Conservation (phyloP, 2,113 vertebrate genomes). For the Ammospiza caudacuta region DNA sequence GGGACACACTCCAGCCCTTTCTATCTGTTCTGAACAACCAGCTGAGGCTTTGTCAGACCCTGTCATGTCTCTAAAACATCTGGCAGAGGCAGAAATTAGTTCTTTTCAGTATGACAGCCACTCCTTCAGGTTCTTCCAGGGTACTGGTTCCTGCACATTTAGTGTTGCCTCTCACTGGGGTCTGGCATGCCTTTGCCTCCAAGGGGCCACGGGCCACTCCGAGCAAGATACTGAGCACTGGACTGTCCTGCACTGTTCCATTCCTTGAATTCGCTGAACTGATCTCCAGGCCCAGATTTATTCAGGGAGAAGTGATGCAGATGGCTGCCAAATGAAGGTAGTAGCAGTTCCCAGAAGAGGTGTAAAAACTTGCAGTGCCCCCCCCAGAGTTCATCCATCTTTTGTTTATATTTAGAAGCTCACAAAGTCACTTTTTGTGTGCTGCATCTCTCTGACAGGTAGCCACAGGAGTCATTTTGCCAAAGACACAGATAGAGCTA, state of each 20-base stretch:
- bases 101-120: neutral
- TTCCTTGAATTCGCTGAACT: neutral
- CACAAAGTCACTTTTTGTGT: neutral
- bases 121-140: neutral
- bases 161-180: neutral
- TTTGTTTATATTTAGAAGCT: neutral
- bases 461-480: neutral
- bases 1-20: neutral
- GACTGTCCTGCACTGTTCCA: neutral
- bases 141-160: neutral
- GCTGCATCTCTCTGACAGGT: neutral
- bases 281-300: neutral
- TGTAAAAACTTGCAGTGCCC: neutral
- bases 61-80: neutral
- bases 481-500: neutral
- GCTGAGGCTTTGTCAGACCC: neutral
- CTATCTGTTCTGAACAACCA: neutral
- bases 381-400: neutral
- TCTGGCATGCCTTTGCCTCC: neutral
- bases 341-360: neutral
- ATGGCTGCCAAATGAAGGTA: neutral
- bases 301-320: neutral
- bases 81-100: neutral
- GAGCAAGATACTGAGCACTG: neutral
- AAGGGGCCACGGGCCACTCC: neutral